Base-by-base conservation (phyloP, 2,888 invertebrate species). In the Napeogenes inachia region DNA sequence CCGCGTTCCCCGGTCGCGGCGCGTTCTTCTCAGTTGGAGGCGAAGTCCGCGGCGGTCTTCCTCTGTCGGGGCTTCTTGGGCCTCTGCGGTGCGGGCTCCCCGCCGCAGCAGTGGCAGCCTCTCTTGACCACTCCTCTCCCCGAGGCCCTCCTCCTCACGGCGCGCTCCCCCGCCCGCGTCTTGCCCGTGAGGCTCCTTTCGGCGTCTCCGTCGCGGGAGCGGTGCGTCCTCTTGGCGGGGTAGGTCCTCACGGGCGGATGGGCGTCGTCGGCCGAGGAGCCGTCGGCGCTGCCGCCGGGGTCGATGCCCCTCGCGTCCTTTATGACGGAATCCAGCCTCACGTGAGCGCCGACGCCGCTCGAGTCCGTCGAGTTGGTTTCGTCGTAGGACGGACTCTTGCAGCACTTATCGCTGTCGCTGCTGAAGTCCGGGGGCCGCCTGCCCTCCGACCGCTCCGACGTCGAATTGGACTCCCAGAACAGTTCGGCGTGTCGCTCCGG, bases 41-140 rank as follows among this genome's bases (percentile, higher is more conserved):
- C 73, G 67, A 82, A 85, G 69, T 87, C 88, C 54, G 78, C 69
- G 57, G 73, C 74, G 13, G 81, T 80, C 69, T 86, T 87, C 54
- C 79, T 77, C 61, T 78, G 83, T 6, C 87, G 74, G 0, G 87
- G 75, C 60, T 84, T 82, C 71, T 92, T 92, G 59, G 92, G 87
- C 54, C 91, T 82, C 0, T 88, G 86, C 8, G 92, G 88, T 3
- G 91, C 89, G 0, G 92, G 91, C 0, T 90, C 87, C 6, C 93
- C 93, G 74, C 86, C 91, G 78, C 93, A 93, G 77, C 93, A 93
- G 45, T 91, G 91, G 73, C 93, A 93, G 58, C 92, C 92, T 53
- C 93, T 89, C 70, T 93, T 93, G 2, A 92, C 92, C 10, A 92
- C 92, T 6, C 92, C 93, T 0, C 93, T 81, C 0, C 85, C 85